A percentile compares a stretch with the other conserved stretches of the same genome.
phyloP scores from a whole-genome alignment of 2,888 invertebrate species.

The Uropetala carovei region DNA sequence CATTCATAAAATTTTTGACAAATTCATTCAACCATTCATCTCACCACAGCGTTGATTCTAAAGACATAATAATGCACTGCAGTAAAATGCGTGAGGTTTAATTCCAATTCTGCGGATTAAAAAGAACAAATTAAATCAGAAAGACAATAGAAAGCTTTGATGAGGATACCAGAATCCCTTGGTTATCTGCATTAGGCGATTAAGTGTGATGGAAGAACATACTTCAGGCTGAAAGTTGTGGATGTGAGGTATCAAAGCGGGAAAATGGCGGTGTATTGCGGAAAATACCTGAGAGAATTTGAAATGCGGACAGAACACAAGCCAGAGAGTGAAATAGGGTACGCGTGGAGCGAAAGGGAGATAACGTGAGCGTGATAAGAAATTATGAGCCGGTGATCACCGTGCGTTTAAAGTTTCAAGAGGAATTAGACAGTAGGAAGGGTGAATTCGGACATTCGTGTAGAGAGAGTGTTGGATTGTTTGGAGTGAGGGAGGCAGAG shows the following conservation, averaged over 20 bases:
- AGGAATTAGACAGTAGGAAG: background rate
- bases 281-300: background rate
- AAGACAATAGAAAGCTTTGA: background rate
- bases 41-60: too few species aligned
- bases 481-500: background rate
- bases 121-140: background rate
- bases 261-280: conserved; percentile 7
- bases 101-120: too few species aligned
- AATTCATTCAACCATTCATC: too few species aligned
- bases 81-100: too few species aligned
- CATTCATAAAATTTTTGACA: too few species aligned
- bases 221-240: background rate
- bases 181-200: background rate
- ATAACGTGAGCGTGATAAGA: too few species aligned
- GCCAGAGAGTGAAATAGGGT: background rate
- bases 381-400: background rate
- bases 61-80: too few species aligned
- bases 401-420: conserved; percentile 1
- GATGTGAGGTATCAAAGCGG: background rate
- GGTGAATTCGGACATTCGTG: background rate
- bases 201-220: background rate
- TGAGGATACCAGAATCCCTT: too few species aligned
- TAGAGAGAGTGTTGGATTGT: too few species aligned
- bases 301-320: background rate
- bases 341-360: background rate